Conservation (phyloP, 2,797 vertebrate species). For the Poeciliopsis paucimaculata region DNA sequence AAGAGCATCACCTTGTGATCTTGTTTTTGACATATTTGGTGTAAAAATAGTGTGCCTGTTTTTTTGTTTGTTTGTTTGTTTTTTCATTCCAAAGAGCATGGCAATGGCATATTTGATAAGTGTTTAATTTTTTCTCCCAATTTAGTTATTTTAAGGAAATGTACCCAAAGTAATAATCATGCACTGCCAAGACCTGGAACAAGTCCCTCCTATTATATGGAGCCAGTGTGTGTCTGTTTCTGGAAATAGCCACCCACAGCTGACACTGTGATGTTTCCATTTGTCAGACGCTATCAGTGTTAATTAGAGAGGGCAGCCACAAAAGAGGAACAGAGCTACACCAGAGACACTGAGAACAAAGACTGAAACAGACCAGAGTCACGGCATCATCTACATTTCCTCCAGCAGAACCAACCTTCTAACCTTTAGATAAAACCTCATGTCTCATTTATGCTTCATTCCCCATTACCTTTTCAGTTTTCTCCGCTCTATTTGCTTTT, state of each 20-base stretch:
- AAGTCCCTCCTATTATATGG: slow-evolving; percentile 47
- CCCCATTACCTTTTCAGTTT: slow-evolving; percentile 1
- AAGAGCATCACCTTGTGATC: not conserved
- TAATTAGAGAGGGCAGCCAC: slow-evolving; percentile 52
- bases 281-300: slow-evolving; percentile 62
- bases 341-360: slow-evolving; percentile 40
- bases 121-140: not conserved
- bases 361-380: slow-evolving; percentile 5
- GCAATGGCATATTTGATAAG: not conserved
- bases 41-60: not conserved
- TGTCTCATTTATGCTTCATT: not conserved
- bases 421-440: not conserved
- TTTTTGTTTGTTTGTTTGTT: not conserved
- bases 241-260: slow-evolving; percentile 53
- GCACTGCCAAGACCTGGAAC: slow-evolving; percentile 27
- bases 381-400: slow-evolving; percentile 18
- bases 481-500: not conserved
- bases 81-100: not conserved
- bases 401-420: not conserved
- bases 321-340: slow-evolving; percentile 32
- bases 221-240: slow-evolving; percentile 19
- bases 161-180: slow-evolving; percentile 29
- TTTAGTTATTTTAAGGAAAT: slow-evolving; percentile 9
- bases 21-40: slow-evolving; percentile 4
- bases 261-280: slow-evolving; percentile 55